Evolutionary conservation across 2,797 vertebrate genomes (phyloP).

Genomic region (Okamejei kenojei): DNA sequence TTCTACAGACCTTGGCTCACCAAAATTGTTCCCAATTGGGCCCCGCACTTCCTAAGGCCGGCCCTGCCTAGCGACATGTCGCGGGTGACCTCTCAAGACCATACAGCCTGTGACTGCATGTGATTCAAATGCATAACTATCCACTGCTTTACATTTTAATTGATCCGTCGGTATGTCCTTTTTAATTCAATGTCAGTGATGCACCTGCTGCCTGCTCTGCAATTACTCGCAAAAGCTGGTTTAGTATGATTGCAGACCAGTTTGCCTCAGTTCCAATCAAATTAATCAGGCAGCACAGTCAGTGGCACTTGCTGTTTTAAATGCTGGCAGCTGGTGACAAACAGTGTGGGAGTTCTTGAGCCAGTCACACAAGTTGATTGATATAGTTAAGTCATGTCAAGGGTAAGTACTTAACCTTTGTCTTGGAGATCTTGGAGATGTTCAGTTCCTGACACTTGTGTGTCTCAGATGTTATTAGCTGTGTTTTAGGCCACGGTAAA

Average conservation of each 20-base stretch:
- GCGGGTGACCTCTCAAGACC: no score
- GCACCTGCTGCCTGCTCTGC: background rate
- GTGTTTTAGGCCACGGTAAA: no score
- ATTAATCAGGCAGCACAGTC: background rate
- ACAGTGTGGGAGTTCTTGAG: background rate
- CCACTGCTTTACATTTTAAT: background rate
- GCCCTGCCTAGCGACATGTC: no score
- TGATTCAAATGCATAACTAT: background rate
- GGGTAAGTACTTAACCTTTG: no score
- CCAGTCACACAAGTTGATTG: no score
- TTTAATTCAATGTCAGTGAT: background rate
- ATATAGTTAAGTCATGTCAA: no score
- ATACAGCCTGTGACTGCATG: background rate
- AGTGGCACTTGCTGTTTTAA: background rate
- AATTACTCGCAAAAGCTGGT: background rate
- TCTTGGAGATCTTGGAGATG: no score
- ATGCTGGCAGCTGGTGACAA: background rate
- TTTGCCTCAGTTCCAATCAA: background rate
- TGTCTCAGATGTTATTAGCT: no score
- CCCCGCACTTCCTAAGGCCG: no score
- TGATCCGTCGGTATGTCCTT: background rate
- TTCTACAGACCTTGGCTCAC: no score
- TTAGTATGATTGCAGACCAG: background rate
- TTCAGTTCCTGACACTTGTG: no score
- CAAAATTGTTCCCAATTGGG: no score